Evolutionary conservation across 2,888 invertebrate genomes (phyloP).

Genomic region (Ectemnius lituratus): DNA sequence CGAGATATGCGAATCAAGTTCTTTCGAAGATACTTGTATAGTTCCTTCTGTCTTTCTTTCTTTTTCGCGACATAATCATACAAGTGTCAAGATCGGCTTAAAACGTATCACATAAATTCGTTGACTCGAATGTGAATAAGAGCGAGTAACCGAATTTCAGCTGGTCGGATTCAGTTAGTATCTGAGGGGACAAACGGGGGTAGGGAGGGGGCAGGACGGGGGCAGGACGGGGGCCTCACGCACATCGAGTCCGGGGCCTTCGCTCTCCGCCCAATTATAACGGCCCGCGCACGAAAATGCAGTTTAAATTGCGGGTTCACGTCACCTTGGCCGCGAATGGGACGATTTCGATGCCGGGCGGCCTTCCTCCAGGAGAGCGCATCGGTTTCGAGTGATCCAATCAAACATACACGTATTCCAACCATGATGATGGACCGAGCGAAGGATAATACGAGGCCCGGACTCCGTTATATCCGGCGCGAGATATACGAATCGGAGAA

Average conservation of each 20-base stretch:
- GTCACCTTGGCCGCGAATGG: slow-evolving; percentile 63
- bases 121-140: too few relatives aligned
- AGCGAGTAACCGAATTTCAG: slow-evolving; percentile 1
- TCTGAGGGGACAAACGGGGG: slow-evolving; percentile 10
- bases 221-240: slow-evolving; percentile 1
- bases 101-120: too few relatives aligned
- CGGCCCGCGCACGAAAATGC: slow-evolving; percentile 64
- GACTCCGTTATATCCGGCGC: slow-evolving; percentile 40
- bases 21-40: too few relatives aligned
- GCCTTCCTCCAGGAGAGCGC: slow-evolving; percentile 4
- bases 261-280: slow-evolving; percentile 47
- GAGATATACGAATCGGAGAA: slow-evolving; percentile 30
- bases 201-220: background rate
- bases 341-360: slow-evolving; percentile 31
- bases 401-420: slow-evolving; percentile 25
- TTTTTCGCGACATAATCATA: too few relatives aligned
- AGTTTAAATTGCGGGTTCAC: slow-evolving; percentile 75
- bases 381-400: slow-evolving; percentile 42
- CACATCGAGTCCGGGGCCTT: slow-evolving; percentile 13
- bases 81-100: too few relatives aligned
- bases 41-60: too few relatives aligned
- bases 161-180: slow-evolving; percentile 39
- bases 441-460: slow-evolving; percentile 28
- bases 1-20: too few relatives aligned
- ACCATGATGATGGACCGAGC: background rate